A percentile compares a stretch with the other conserved stretches of the same genome.
phyloP scores from a whole-genome alignment of 2,113 vertebrate genomes.

The Notothenia rossii region DNA sequence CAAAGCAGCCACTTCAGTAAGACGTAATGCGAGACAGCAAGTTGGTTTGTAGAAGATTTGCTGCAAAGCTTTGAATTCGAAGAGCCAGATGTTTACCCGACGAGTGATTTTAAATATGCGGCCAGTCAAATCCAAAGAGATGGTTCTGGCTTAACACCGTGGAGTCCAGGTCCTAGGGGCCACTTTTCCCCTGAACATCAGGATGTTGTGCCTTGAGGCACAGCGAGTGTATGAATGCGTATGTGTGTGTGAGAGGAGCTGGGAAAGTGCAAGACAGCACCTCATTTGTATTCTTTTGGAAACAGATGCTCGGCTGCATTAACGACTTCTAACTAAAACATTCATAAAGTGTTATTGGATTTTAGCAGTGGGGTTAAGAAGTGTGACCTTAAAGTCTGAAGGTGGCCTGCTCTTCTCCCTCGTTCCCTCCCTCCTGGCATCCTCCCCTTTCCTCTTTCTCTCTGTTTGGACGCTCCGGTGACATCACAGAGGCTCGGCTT shows the following conservation, averaged over 20 bases:
- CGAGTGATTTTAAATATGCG: conserved; percentile 67
- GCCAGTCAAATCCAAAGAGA: conserved; percentile 64
- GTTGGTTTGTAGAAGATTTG: conserved; percentile 37
- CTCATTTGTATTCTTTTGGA: conserved; percentile 82
- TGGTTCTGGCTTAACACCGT: conserved; percentile 54
- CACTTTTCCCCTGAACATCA: conserved; percentile 67
- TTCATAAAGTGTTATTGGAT: conserved; percentile 85
- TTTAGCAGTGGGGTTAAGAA: conserved; percentile 83
- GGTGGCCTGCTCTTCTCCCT: conserved; percentile 71
- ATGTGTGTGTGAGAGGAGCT: conserved; percentile 34
- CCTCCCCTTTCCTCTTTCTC: conserved; percentile 62
- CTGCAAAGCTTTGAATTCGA: conserved; percentile 55
- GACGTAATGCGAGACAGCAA: conserved; percentile 37
- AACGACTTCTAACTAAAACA: conserved; percentile 83
- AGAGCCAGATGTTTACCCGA: conserved; percentile 74
- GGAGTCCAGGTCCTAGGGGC: conserved; percentile 63
- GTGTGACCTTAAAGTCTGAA: conserved; percentile 78
- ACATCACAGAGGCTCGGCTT: conserved; percentile 83
- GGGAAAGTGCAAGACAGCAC: conserved; percentile 64
- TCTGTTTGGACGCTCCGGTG: conserved; percentile 79
- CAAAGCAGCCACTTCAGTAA: conserved; percentile 27
- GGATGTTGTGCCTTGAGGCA: conserved; percentile 63
- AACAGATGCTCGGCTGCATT: conserved; percentile 82
- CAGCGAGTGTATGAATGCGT: conserved; percentile 11
- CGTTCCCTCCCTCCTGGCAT: conserved; percentile 50